These are phyloP conservation scores for Timandra comae DNA, from an alignment of 2,888 invertebrate genomes.

Conservation along the genomic window DNA sequence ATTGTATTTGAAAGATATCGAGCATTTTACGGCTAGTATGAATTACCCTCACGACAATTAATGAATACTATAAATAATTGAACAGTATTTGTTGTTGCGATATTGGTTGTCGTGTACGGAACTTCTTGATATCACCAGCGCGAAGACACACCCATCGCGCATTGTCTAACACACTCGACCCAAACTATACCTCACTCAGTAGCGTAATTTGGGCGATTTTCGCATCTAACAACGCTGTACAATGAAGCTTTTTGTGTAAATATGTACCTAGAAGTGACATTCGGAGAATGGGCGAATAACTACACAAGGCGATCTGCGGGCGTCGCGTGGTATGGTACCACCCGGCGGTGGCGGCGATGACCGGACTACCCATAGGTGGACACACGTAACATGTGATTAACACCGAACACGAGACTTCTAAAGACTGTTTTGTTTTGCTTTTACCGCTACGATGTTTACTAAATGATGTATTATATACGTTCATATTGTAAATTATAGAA, in stretches of 20 bases:
- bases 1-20: too few species aligned
- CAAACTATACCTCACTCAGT: conserved; percentile 61
- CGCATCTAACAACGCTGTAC: conserved; percentile 75
- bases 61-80: too few species aligned
- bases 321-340: conserved; percentile 1
- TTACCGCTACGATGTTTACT: conserved; percentile 75
- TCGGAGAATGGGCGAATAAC: neutral
- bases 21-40: too few species aligned
- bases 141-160: conserved; percentile 11
- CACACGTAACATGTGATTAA: conserved; percentile 72
- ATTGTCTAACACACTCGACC: conserved; percentile 31
- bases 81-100: too few species aligned
- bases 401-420: conserved; percentile 65
- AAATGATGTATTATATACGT: conserved; percentile 57
- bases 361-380: conserved; percentile 28
- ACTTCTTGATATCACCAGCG: conserved; percentile 6
- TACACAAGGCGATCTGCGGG: conserved; percentile 1
- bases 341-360: conserved; percentile 28
- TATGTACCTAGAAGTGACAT: conserved; percentile 32
- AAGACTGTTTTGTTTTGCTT: conserved; percentile 72
- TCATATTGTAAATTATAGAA: conserved; percentile 53
- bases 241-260: conserved; percentile 75
- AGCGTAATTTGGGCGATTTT: conserved; percentile 64
- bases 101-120: too few species aligned
- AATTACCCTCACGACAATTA: too few species aligned